phyloP scores from a whole-genome alignment of 2,113 vertebrate genomes.

The Cebidichthys violaceus region DNA sequence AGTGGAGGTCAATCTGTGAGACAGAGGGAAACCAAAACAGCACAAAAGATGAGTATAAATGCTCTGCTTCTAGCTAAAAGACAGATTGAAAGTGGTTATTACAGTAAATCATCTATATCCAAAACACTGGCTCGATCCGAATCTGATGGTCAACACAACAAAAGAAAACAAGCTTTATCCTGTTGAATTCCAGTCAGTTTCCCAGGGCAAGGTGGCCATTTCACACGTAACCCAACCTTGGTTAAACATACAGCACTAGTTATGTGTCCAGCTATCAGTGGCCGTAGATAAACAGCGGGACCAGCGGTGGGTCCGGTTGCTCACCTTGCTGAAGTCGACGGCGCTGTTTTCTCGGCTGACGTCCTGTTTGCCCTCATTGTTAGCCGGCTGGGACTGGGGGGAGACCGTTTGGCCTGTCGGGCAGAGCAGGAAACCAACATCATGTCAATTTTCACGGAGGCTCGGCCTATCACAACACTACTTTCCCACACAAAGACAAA shows the following conservation, averaged over 20 bases:
- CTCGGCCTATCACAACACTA: constrained; percentile 14
- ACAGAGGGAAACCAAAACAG: background rate
- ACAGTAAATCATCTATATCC: background rate
- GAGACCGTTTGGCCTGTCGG: constrained; percentile 94
- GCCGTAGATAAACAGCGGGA: constrained; percentile 61
- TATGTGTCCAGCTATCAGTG: constrained; percentile 49
- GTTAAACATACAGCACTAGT: constrained; percentile 58
- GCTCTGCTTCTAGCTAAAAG: background rate
- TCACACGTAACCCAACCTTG: constrained; percentile 67
- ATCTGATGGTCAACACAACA: background rate
- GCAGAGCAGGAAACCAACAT: constrained; percentile 57
- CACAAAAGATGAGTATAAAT: background rate
- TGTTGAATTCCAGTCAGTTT: constrained; percentile 31
- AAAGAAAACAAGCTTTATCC: constrained; percentile 40
- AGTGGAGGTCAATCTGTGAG: constrained; percentile 95
- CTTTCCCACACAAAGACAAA: constrained; percentile 52
- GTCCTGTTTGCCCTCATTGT: constrained; percentile 91
- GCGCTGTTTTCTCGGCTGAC: constrained; percentile 98
- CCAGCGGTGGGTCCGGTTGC: constrained; percentile 54
- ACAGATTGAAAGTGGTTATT: background rate
- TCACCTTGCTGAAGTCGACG: constrained; percentile 98
- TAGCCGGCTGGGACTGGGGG: constrained; percentile 91
- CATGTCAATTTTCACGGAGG: constrained; percentile 37
- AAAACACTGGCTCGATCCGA: background rate
- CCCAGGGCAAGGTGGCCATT: constrained; percentile 46